Conservation (phyloP, 1,140 invertebrate species). For the Gonioctena quinquepunctata region DNA sequence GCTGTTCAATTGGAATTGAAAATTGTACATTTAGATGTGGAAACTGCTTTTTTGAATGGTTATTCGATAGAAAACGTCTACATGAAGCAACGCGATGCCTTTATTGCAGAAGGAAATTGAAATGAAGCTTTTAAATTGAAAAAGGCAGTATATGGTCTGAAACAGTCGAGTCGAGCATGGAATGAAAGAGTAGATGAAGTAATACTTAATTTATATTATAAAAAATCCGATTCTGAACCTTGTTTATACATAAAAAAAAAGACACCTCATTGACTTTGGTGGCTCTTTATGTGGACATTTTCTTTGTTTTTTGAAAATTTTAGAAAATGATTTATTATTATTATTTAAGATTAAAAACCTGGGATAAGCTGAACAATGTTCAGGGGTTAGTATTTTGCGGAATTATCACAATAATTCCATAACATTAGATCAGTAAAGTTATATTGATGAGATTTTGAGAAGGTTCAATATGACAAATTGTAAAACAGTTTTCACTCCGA, state of each 20-base stretch:
- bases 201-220: conserved; percentile 33
- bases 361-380: too few species aligned
- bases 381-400: too few species aligned
- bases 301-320: conserved; percentile 49
- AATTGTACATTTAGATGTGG: too few species aligned
- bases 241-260: conserved; percentile 43
- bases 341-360: conserved; percentile 44
- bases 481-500: neutral
- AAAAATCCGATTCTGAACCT: too few species aligned
- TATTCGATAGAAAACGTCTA: conserved; percentile 27
- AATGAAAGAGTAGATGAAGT: conserved; percentile 38
- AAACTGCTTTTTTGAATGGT: too few species aligned
- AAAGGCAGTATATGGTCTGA: too few species aligned
- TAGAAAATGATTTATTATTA: conserved; percentile 24
- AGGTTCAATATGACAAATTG: too few species aligned
- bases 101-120: conserved; percentile 6
- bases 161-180: too few species aligned
- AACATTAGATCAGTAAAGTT: too few species aligned
- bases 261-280: conserved; percentile 34
- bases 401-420: too few species aligned
- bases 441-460: too few species aligned
- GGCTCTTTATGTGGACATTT: conserved; percentile 52
- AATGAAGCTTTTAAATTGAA: conserved; percentile 45
- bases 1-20: too few species aligned
- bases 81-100: conserved; percentile 37